Conservation (phyloP, 2,797 vertebrate genomes). For the Ambastaia sidthimunki region DNA sequence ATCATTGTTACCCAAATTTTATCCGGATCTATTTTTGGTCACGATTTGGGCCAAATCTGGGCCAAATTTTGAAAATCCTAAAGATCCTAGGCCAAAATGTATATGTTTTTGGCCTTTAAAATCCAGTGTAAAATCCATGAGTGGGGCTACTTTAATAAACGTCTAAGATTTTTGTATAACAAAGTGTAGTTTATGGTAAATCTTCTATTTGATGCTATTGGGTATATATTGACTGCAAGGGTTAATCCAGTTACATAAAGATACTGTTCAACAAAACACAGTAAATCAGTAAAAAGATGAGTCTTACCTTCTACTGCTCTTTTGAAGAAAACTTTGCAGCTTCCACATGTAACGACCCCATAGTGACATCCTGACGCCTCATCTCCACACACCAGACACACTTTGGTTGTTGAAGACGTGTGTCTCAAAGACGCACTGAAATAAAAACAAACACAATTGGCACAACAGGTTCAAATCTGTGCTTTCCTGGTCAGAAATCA, state of each 20-base stretch:
- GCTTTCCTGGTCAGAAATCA: background rate
- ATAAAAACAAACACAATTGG: slow-evolving; percentile 57
- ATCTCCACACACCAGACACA: slow-evolving; percentile 97
- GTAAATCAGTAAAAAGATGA: background rate
- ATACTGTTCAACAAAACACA: background rate
- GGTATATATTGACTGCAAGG: background rate
- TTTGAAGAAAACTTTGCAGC: slow-evolving; percentile 99
- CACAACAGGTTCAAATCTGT: background rate
- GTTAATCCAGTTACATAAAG: background rate
- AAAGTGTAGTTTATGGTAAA: background rate
- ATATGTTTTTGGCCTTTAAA: too few relatives aligned
- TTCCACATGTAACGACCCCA: slow-evolving; percentile 97
- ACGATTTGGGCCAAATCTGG: too few relatives aligned
- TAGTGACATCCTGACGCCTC: slow-evolving; percentile 99
- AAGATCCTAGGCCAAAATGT: too few relatives aligned
- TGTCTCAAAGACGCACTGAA: slow-evolving; percentile 92
- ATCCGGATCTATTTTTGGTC: too few relatives aligned
- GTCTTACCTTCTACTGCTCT: slow-evolving; percentile 96
- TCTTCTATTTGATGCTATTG: background rate
- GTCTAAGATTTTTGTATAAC: too few relatives aligned
- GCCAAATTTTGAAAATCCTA: too few relatives aligned
- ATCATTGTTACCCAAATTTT: background rate
- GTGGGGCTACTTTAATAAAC: background rate
- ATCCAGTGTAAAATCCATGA: background rate
- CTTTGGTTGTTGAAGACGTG: slow-evolving; percentile 95